Conservation (phyloP, 1,140 invertebrate species). For the Drosophila arawakana region DNA sequence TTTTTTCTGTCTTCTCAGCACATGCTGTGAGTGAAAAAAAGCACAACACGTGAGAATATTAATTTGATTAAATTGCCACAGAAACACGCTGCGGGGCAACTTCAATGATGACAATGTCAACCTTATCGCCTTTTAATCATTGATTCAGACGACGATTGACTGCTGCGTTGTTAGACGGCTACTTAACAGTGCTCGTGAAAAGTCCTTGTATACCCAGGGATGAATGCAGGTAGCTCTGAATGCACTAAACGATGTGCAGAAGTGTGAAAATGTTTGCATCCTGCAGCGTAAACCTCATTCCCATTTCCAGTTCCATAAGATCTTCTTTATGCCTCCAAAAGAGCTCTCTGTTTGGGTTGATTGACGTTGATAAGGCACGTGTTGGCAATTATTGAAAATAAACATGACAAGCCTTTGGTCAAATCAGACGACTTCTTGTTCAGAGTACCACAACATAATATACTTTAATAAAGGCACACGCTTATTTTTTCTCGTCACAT, state of each 20-base stretch:
- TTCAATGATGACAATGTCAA: constrained; percentile 30
- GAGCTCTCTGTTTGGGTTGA: constrained; percentile 64
- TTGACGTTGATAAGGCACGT: constrained; percentile 82
- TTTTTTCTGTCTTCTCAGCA: background rate
- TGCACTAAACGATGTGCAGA: constrained; percentile 75
- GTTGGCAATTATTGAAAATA: constrained; percentile 80
- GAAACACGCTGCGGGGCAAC: constrained; percentile 62
- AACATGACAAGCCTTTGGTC: constrained; percentile 65
- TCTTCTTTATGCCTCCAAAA: background rate
- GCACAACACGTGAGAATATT: constrained; percentile 78
- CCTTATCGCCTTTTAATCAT: constrained; percentile 62
- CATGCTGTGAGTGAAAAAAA: constrained; percentile 57
- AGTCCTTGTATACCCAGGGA: background rate
- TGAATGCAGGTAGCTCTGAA: constrained; percentile 63
- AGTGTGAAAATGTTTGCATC: constrained; percentile 72
- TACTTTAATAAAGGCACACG: background rate
- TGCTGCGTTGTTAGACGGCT: constrained; percentile 42
- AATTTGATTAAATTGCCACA: constrained; percentile 84
- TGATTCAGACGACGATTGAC: constrained; percentile 17
- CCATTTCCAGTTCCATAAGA: constrained; percentile 5
- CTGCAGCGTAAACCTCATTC: constrained; percentile 19
- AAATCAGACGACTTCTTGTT: constrained; percentile 72
- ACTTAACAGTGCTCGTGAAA: constrained; percentile 46
- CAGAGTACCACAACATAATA: constrained; percentile 37
- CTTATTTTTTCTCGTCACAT: too few relatives aligned